Base-by-base conservation (phyloP, 2,888 invertebrate species). In the Corythucha ciliata region DNA sequence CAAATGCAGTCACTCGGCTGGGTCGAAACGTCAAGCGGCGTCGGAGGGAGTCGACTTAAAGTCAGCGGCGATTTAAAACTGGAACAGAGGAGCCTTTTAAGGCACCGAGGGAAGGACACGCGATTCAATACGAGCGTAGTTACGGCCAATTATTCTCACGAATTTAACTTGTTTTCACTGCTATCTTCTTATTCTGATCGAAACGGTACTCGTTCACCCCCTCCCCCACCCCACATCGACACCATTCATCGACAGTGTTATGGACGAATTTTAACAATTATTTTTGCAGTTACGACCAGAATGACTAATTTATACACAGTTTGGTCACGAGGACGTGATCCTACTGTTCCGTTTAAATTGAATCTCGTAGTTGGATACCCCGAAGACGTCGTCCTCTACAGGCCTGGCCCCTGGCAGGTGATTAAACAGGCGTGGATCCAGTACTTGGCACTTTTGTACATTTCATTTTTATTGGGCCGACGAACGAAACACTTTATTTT, bases 1-100 rank as follows among this genome's bases (percentile, higher is more conserved):
- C 63, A 67, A 56, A 73, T 74, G 72, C 72, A 74, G 57, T 64
- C 68, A 21, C 63, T 73, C 61, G 70, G 66, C 2, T 69, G 68
- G 55, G 58, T 71, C 2, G 63, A 67, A 20, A 59, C 69, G 56
- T 63, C 61, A 22, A 67, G 69, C 6, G 61, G 67, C 12, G 58
- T 64, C 25, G 60, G 67, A 18, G 72, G 71, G 14, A 66, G 68
- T 26, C 62, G 66, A 26, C 63, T 71, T 37, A 64, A 66, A 39
- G 63, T 69, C n/a, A 63, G 65, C 32, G 71, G 69, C 22, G 73
- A 73, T 56, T 61, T 74, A 6, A 58, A 60, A 12, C 60, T 73
- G 12, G 62, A 65, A 12, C 74, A 73, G 60, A 69, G 67, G 57
- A 64, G 69, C 42, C 68, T 70, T 8, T 41, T 58, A 3, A 44